Conservation (phyloP, 2,888 invertebrate species). For the Hymenopus coronatus region DNA sequence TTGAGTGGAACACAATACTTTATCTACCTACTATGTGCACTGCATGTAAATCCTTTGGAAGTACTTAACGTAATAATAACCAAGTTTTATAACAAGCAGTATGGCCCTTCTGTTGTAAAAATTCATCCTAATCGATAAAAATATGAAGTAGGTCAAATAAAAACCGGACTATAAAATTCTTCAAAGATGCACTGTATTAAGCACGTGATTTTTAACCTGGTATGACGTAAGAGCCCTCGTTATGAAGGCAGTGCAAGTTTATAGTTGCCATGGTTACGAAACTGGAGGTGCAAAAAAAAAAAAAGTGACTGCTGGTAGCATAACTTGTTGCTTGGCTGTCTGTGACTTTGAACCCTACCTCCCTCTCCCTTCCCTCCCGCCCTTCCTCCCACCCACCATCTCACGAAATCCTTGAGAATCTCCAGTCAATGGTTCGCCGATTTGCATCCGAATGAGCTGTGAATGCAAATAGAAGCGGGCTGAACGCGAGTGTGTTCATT, state of each 20-base stretch:
- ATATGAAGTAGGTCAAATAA: too few relatives aligned
- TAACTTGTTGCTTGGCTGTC: neutral
- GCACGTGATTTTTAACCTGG: neutral
- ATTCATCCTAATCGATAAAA: too few relatives aligned
- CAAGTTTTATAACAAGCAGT: too few relatives aligned
- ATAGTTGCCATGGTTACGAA: neutral
- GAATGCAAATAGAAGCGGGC: constrained; percentile 10
- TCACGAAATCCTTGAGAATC: constrained; percentile 13
- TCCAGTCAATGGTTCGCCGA: constrained; percentile 13
- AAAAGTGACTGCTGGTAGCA: neutral
- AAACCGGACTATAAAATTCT: too few relatives aligned
- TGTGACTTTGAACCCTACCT: neutral
- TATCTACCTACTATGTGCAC: too few relatives aligned
- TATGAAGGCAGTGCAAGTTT: neutral
- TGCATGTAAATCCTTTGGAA: too few relatives aligned
- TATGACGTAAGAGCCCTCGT: neutral
- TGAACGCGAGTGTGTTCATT: neutral
- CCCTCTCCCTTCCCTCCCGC: neutral
- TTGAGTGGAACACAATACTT: too few relatives aligned
- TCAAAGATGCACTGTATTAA: too few relatives aligned
- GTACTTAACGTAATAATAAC: too few relatives aligned
- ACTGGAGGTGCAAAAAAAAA: neutral
- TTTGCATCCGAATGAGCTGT: constrained; percentile 25
- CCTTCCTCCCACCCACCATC: neutral
- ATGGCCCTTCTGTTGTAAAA: too few relatives aligned